A percentile compares a stretch with the other conserved stretches of the same genome.
Evolutionary conservation across 2,888 invertebrate species (phyloP).

Genomic region (Xestoiulus laeticollis): DNA sequence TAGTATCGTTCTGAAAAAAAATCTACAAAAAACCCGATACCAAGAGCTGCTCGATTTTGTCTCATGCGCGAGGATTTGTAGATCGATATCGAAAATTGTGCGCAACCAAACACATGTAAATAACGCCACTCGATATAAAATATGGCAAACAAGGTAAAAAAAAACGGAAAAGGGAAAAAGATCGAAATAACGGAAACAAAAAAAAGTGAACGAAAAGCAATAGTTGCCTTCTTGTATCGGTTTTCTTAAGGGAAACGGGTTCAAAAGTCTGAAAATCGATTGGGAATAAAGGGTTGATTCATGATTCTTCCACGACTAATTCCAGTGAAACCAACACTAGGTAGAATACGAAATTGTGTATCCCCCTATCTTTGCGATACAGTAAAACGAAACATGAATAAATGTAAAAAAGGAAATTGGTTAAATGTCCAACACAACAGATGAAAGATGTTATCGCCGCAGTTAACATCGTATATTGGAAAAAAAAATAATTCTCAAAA

Average conservation of each 20-base stretch:
- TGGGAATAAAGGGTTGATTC: not conserved
- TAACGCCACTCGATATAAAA: conserved; percentile 31
- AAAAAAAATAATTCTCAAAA: no score
- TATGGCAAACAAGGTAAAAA: conserved; percentile 34
- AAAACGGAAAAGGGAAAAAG: not conserved
- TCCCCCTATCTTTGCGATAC: not conserved
- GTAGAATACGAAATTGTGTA: no score
- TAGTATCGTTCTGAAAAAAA: not conserved
- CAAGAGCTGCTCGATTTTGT: not conserved
- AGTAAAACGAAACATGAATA: not conserved
- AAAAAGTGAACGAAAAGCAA: not conserved
- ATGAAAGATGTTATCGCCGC: no score
- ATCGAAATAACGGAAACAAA: not conserved
- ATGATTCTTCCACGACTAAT: not conserved
- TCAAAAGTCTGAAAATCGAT: not conserved
- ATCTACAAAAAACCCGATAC: not conserved
- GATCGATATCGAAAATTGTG: conserved; percentile 8
- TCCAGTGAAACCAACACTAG: not conserved
- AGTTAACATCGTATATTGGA: no score
- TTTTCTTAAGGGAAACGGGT: not conserved
- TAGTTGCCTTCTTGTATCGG: conserved; percentile 16
- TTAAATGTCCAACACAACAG: no score
- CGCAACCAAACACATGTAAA: conserved; percentile 2
- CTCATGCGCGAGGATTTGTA: not conserved
- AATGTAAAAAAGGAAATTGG: not conserved